phyloP scores from a whole-genome alignment of 2,888 invertebrate genomes.

The Troides oblongomaculatus region DNA sequence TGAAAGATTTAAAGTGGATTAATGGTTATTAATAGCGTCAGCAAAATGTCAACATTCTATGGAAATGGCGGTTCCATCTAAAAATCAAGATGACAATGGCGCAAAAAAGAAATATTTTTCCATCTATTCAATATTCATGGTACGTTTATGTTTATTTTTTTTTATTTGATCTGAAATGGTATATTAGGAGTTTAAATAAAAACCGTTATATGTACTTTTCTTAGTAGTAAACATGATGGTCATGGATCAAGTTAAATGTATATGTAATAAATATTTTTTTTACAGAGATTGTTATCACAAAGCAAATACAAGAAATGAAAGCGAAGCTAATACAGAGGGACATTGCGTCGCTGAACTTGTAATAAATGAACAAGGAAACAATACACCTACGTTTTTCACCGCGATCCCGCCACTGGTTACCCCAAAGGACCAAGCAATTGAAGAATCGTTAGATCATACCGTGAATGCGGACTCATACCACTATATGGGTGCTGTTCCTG shows the following conservation, averaged over 20 bases:
- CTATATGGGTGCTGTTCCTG: background rate
- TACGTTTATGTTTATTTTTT: constrained; percentile 32
- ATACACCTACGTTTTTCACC: constrained; percentile 11
- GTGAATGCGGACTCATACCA: constrained; percentile 1
- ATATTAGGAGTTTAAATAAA: too few species aligned
- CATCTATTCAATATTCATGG: constrained; percentile 14
- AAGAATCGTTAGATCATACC: background rate
- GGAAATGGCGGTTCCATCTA: background rate
- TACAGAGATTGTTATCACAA: constrained; percentile 31
- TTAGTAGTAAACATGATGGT: background rate
- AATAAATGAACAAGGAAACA: background rate
- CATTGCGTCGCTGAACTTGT: background rate
- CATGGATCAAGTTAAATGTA: background rate
- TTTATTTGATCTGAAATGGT: constrained; percentile 14
- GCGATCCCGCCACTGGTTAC: background rate
- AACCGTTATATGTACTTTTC: too few species aligned
- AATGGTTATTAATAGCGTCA: constrained; percentile 5
- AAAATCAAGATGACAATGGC: constrained; percentile 33
- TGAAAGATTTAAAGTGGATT: constrained; percentile 4
- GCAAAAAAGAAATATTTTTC: constrained; percentile 5
- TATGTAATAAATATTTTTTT: constrained; percentile 6
- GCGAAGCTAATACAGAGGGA: constrained; percentile 20
- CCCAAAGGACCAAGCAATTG: background rate
- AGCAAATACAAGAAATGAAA: constrained; percentile 24
- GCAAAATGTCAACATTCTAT: background rate